Evolutionary conservation across 2,113 vertebrate species (phyloP).

Genomic region (Jacana jacana): DNA sequence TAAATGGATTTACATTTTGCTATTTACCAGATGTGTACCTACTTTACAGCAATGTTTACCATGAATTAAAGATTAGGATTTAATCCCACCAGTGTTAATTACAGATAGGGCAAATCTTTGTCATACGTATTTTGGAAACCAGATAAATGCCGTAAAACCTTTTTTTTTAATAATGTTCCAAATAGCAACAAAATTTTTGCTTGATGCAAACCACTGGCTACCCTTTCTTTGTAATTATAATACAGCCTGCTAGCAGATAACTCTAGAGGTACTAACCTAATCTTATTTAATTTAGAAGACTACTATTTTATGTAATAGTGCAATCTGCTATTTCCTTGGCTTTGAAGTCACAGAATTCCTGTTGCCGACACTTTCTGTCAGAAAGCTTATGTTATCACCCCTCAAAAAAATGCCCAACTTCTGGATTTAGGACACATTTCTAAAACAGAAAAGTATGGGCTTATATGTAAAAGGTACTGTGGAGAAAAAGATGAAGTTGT

Average conservation of each 20-base stretch:
- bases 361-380: neutral
- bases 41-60: neutral
- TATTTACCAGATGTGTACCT: neutral
- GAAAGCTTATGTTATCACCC: neutral
- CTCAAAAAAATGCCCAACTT: neutral
- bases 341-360: neutral
- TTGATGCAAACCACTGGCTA: neutral
- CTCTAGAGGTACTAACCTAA: neutral
- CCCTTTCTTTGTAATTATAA: neutral
- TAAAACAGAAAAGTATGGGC: neutral
- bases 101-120: neutral
- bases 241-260: neutral
- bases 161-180: neutral
- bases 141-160: neutral
- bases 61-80: neutral
- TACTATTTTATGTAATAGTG: neutral
- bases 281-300: neutral
- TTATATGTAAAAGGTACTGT: neutral
- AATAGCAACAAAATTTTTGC: neutral
- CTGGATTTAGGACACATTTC: neutral
- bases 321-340: neutral
- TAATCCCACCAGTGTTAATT: neutral
- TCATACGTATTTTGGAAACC: neutral
- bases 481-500: neutral
- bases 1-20: neutral